Conservation (phyloP, 92 coral and sea anemone species). For the Phymanthus crucifer region DNA sequence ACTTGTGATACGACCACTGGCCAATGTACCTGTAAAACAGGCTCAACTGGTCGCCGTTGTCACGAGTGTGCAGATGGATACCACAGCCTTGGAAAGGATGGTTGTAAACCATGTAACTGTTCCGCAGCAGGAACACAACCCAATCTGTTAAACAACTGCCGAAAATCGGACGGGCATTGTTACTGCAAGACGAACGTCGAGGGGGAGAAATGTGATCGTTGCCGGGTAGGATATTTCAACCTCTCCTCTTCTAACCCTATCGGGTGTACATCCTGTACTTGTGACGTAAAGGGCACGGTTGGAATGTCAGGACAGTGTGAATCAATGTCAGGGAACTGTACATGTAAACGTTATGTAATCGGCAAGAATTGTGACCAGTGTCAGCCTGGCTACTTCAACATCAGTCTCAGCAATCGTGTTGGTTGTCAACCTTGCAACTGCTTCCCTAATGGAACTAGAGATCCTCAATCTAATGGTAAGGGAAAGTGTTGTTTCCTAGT, state of each 20-base stretch:
- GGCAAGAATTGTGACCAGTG: slow-evolving; percentile 84
- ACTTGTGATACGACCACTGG: slow-evolving; percentile 72
- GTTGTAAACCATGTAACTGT: slow-evolving; percentile 87
- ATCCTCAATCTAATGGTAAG: slow-evolving; percentile 60
- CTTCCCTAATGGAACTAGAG: slow-evolving; percentile 73
- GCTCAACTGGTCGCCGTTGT: slow-evolving; percentile 80
- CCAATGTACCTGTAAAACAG: slow-evolving; percentile 78
- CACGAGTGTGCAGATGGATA: slow-evolving; percentile 72
- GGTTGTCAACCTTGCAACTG: slow-evolving; percentile 90
- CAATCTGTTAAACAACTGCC: slow-evolving; percentile 54
- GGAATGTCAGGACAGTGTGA: slow-evolving; percentile 77
- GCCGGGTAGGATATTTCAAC: slow-evolving; percentile 80
- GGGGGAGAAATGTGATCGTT: slow-evolving; percentile 76
- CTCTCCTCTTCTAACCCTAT: slow-evolving; percentile 58
- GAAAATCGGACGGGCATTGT: slow-evolving; percentile 67
- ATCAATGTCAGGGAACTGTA: slow-evolving; percentile 76
- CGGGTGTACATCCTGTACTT: slow-evolving; percentile 78
- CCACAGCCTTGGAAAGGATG: slow-evolving; percentile 63
- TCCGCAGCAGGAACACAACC: slow-evolving; percentile 71
- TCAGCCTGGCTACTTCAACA: slow-evolving; percentile 69
- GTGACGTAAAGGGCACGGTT: slow-evolving; percentile 88
- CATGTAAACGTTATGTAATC: slow-evolving; percentile 76
- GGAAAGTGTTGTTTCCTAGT: neutral
- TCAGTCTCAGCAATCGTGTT: slow-evolving; percentile 70
- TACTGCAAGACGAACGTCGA: slow-evolving; percentile 72